Evolutionary conservation across 2,888 invertebrate species (phyloP).

Genomic region (Philereme vetulata): DNA sequence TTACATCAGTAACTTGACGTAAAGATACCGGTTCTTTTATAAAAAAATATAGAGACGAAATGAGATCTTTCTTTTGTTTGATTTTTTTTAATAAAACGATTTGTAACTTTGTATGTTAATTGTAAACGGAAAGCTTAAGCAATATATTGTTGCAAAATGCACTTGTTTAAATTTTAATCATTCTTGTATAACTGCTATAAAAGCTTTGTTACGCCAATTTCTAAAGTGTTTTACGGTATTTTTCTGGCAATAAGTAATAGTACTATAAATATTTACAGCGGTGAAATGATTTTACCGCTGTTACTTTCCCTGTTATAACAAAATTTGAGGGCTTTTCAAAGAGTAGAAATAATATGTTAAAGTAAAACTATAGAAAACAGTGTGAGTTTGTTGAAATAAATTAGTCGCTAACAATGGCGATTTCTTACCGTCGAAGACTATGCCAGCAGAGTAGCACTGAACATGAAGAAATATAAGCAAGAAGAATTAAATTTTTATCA

Average conservation of each 20-base stretch:
- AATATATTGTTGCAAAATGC: neutral
- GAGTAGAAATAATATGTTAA: neutral
- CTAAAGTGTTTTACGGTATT: slow-evolving; percentile 1
- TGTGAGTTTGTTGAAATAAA: too few species aligned
- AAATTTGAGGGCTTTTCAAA: neutral
- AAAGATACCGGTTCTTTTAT: too few species aligned
- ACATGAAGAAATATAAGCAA: too few species aligned
- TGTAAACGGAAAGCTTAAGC: neutral
- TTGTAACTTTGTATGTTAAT: neutral
- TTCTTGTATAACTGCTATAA: slow-evolving; percentile 49
- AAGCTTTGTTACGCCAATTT: slow-evolving; percentile 50
- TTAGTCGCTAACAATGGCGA: too few species aligned
- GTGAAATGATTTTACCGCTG: slow-evolving; percentile 58
- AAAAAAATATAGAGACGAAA: too few species aligned
- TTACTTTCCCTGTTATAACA: slow-evolving; percentile 55
- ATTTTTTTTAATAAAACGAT: neutral
- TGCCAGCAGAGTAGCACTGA: too few species aligned
- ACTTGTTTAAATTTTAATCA: slow-evolving; percentile 16
- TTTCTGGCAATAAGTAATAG: slow-evolving; percentile 48
- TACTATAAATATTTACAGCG: slow-evolving; percentile 66
- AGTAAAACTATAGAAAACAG: too few species aligned
- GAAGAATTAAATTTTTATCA: too few species aligned
- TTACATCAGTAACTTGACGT: too few species aligned
- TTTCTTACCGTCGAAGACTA: too few species aligned
- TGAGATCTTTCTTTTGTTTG: too few species aligned